Evolutionary conservation across 30 jellyfish, hydroid and myxozoan species (phyloP), one percentile per base, ranked within the genome.

Genomic region (Chrysaora quinquecirrha): DNA sequence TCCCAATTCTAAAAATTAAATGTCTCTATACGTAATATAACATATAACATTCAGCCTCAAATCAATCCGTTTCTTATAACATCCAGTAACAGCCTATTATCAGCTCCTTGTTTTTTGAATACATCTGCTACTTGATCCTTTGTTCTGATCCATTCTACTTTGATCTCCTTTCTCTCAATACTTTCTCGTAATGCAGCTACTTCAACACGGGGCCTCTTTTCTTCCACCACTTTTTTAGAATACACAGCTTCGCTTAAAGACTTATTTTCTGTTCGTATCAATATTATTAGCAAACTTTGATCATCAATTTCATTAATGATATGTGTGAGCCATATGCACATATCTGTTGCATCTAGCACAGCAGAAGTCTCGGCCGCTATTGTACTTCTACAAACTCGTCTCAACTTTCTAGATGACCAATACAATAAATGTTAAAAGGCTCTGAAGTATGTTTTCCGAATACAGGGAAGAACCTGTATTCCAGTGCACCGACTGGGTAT

Each of bases 91-190:
- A 52, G 68, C 19, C 68, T 52, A 52, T 52, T 52, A 52, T 52
- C 68, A 52, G 94, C 94, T 68, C 89, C 81, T 34, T 56, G 94
- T 72, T 83, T 83, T 1, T 82, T 73, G 71, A 73, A 63, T 23
- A 33, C 66, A 47, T 84, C 76, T 30, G 90, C 93, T 31, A 82
- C 64, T 66, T 71, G 88, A 1, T 71, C 49, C 58, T 43, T 50
- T 20, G 73, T 73, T 25, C 47, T 61, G 46, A 84, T 63, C 95
- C 95, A 84, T 73, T 84, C 71, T 10, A 84, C 60, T 11, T 30
- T 76, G 34, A 84, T 48, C 63, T 79, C 90, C 47, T 47, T 35
- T 34, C 63, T 79, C 64, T 79, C 52, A n/a, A 79, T n/a, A 62
- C 35, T 70, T 71, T 71, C 87, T 38, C 60, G 50, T 49, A 83